Evolutionary conservation across 2,888 invertebrate genomes (phyloP).

Genomic region (Eucriotettix oculatus): DNA sequence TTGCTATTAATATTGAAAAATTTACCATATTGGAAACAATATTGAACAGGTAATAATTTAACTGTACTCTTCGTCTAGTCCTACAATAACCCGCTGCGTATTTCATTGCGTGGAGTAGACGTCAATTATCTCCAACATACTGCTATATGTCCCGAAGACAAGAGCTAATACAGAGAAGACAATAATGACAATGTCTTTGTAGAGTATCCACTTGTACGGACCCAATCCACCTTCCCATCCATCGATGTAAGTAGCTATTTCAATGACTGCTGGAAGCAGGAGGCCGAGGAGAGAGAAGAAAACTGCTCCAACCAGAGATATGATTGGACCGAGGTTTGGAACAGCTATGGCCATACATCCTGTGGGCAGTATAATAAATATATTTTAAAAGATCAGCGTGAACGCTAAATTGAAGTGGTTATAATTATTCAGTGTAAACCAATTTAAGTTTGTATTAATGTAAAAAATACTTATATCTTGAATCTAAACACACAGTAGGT

Average conservation of each 20-base stretch:
- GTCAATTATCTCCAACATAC: conserved; percentile 8
- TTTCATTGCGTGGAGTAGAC: not conserved
- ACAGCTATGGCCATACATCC: conserved; percentile 10
- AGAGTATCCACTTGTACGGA: conserved; percentile 2
- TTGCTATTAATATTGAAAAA: no score
- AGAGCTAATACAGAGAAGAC: conserved; percentile 4
- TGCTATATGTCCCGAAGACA: conserved; percentile 9
- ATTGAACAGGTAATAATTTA: no score
- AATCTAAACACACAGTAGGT: no score
- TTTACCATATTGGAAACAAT: no score
- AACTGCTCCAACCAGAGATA: conserved; percentile 12
- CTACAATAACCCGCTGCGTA: no score
- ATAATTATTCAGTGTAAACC: no score
- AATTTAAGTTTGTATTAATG: no score
- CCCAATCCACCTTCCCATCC: not conserved
- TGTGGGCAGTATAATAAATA: not conserved
- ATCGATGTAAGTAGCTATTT: conserved; percentile 8
- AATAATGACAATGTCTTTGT: conserved; percentile 7
- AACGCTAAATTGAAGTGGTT: no score
- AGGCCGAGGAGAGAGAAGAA: conserved; percentile 12
- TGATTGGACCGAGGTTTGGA: conserved; percentile 12
- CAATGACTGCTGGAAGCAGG: conserved; percentile 11
- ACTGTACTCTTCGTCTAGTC: no score
- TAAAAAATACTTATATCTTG: no score
- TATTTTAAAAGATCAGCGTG: no score